Evolutionary conservation across 2,888 invertebrate genomes (phyloP).

Genomic region (Hylaea fasciaria): DNA sequence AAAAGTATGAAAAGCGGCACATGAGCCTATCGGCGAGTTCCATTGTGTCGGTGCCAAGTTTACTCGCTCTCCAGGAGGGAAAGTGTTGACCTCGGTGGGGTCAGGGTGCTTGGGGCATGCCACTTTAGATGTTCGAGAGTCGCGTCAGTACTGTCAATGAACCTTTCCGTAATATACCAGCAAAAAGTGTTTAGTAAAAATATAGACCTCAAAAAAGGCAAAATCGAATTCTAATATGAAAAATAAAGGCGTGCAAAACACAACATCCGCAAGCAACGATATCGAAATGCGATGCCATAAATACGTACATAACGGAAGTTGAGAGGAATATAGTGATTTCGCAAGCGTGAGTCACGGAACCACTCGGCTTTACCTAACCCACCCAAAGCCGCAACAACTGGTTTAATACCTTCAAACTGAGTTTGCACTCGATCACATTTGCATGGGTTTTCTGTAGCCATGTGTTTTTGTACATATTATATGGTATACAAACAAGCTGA

Average conservation of each 20-base stretch:
- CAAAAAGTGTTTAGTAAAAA: no score
- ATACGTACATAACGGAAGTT: slow-evolving; percentile 3
- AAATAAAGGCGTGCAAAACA: no score
- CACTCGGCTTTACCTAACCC: background rate
- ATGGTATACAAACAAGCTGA: no score
- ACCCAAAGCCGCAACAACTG: background rate
- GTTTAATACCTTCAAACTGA: background rate
- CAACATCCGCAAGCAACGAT: background rate
- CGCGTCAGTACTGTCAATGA: background rate
- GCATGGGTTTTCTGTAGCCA: no score
- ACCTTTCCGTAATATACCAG: no score
- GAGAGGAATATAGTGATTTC: slow-evolving; percentile 1
- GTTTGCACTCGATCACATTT: background rate
- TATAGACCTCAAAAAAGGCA: no score
- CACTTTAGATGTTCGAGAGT: background rate
- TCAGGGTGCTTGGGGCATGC: slow-evolving; percentile 3
- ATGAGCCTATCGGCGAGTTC: background rate
- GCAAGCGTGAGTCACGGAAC: slow-evolving; percentile 1
- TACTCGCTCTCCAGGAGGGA: slow-evolving; percentile 15
- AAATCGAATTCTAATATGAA: no score
- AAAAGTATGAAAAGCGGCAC: slow-evolving; percentile 16
- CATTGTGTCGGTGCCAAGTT: slow-evolving; percentile 24
- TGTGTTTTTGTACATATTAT: no score
- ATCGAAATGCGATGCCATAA: slow-evolving; percentile 1
- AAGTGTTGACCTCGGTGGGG: slow-evolving; percentile 28